phyloP scores from a whole-genome alignment of 2,888 invertebrate species.

The Venusia cambrica region DNA sequence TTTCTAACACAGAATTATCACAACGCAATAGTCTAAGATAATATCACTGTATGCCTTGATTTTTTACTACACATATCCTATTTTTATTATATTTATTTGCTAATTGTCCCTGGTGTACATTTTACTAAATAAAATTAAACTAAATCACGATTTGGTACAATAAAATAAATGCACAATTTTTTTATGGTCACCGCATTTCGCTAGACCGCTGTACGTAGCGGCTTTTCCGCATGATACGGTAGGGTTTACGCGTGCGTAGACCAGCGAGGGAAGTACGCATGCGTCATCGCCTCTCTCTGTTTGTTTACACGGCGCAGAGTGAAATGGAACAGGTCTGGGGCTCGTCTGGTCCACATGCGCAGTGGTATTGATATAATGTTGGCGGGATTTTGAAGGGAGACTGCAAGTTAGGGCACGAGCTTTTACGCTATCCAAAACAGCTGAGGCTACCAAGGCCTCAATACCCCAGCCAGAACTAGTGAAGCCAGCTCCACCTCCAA shows the following conservation, averaged over 20 bases:
- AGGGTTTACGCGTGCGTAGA: conserved; percentile 59
- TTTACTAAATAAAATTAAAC: conserved; percentile 14
- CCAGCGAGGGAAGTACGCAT: conserved; percentile 50
- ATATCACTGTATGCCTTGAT: too few relatives aligned
- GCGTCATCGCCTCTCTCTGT: conserved; percentile 62
- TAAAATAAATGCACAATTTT: conserved; percentile 33
- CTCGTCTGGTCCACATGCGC: conserved; percentile 59
- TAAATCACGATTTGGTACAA: conserved; percentile 26
- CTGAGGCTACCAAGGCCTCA: too few relatives aligned
- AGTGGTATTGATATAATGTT: conserved; percentile 69
- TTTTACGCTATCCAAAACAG: conserved; percentile 11
- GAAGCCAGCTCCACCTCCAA: too few relatives aligned
- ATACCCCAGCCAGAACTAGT: too few relatives aligned
- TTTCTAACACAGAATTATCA: conserved; percentile 14
- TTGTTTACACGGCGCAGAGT: conserved; percentile 32
- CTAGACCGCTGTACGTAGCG: conserved; percentile 18
- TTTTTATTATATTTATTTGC: conserved; percentile 7
- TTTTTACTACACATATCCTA: too few relatives aligned
- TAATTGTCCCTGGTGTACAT: conserved; percentile 15
- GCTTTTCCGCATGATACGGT: conserved; percentile 34
- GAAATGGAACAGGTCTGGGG: conserved; percentile 40
- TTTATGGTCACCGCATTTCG: conserved; percentile 44
- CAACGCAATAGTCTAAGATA: conserved; percentile 17
- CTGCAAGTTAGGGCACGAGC: not conserved
- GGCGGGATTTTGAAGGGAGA: conserved; percentile 54